Evolutionary conservation across 2,797 vertebrate species (phyloP), one percentile per base, ranked within the genome.

Genomic region (Halcyon leucocephala): DNA sequence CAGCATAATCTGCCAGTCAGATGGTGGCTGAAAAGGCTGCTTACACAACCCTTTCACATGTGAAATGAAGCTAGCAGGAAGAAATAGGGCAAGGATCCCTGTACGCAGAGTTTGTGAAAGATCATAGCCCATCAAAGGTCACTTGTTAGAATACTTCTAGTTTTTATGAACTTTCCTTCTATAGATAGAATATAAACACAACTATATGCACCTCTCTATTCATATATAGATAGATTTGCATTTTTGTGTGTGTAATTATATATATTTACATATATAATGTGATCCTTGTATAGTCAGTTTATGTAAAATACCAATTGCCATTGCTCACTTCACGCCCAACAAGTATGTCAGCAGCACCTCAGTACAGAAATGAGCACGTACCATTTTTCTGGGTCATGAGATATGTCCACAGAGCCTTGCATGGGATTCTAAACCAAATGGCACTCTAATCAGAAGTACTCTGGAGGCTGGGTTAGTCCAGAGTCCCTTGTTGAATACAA

Each of bases 1-100:
- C 88, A 89, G 71, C 26, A 66, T 57, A 73, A 95, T 41, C 48
- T 92, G 82, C 71, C 78, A 80, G 81, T 67, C 70, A 92, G 88
- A 65, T 60, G 51, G 58, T 26, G 44, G 28, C 70, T 93, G 64
- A 77, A 89, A 95, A 86, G 60, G 60, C 52, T 89, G 73, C 74
- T 96, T 93, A 94, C 74, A 66, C 81, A 96, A 89, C 8, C 8
- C 22, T 67, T 67, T 51, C n/a, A n/a, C 1, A 1, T 52, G 19
- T 33, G 31, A 82, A 78, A 84, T 73, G 35, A 89, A 84, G 28
- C 21, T 20, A 64, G 5, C 3, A 6, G 66, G 61, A 86, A 81
- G 61, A 82, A 91, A 49, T 1, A 81, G 42, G 39, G 51, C 39
- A 78, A 86, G 37, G 28, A 84, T 51, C 62, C 44, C 62, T 6